Conservation (phyloP, 2,113 vertebrate genomes). For the Pomatorhinus ruficollis region DNA sequence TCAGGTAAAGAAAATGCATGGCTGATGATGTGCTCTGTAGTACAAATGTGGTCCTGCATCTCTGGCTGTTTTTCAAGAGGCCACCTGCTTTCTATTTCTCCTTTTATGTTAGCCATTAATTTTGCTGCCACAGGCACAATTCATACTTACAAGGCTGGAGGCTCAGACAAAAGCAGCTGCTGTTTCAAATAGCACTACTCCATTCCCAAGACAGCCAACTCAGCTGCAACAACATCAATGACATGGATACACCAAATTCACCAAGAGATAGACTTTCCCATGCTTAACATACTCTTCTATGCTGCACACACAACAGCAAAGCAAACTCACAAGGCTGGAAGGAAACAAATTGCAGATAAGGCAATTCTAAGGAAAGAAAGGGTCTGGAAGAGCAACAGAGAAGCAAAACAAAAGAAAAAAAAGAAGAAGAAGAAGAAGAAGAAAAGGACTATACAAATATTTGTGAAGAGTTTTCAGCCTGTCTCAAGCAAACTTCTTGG, state of each 20-base stretch:
- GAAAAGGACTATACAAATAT: background rate
- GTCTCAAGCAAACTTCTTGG: background rate
- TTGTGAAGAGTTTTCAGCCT: background rate
- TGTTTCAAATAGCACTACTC: slow-evolving; percentile 31
- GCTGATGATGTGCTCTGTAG: background rate
- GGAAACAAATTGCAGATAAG: background rate
- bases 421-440: rapidly evolving
- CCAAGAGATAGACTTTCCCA: background rate
- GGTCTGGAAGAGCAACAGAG: background rate
- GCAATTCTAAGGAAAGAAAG: background rate
- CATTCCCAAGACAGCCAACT: slow-evolving; percentile 20
- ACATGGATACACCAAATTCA: background rate
- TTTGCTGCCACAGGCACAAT: slow-evolving; percentile 52
- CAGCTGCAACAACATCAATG: background rate
- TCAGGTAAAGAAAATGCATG: background rate
- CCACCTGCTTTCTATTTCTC: slow-evolving; percentile 52
- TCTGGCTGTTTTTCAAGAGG: slow-evolving; percentile 17
- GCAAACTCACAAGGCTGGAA: background rate
- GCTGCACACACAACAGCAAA: background rate
- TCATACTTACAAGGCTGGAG: slow-evolving; percentile 35
- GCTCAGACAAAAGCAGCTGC: slow-evolving; percentile 41
- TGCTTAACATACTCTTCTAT: background rate
- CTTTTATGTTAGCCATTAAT: slow-evolving; percentile 59
- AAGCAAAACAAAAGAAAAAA: background rate
- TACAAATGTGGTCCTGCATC: slow-evolving; percentile 10